Conservation (phyloP, 2,797 vertebrate species). For the Falco novaeseelandiae region DNA sequence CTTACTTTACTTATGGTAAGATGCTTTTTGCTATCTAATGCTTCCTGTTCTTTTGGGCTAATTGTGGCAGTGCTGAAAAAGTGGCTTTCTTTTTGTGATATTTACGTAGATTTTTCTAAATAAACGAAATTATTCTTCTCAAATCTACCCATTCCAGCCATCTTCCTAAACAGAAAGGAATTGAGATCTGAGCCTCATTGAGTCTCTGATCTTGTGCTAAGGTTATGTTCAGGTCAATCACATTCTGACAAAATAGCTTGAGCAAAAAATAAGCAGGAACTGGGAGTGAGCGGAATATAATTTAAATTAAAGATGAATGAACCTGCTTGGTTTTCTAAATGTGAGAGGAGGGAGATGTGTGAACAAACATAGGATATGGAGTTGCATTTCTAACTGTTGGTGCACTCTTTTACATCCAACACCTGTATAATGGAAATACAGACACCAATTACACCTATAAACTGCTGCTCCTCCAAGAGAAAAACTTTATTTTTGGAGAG, state of each 20-base stretch:
- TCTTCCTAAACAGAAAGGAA: background rate
- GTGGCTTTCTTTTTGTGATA: background rate
- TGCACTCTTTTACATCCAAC: background rate
- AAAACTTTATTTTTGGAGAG: background rate
- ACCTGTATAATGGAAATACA: background rate
- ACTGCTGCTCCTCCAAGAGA: background rate
- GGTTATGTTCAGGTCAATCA: background rate
- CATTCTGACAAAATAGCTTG: background rate
- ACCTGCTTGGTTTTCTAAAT: background rate
- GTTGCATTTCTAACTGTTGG: background rate
- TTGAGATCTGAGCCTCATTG: background rate
- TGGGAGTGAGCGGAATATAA: background rate
- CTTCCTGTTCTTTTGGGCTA: background rate
- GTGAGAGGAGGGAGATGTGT: background rate
- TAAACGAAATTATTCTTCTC: background rate
- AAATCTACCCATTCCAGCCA: background rate
- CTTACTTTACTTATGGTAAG: constrained; percentile 95
- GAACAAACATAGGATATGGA: background rate
- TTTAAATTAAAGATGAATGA: background rate
- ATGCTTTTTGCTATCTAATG: background rate
- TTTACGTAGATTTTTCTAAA: background rate
- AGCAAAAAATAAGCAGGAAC: background rate
- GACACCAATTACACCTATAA: background rate
- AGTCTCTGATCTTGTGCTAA: background rate
- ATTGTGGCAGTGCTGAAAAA: background rate